Evolutionary conservation across 2,113 vertebrate species (phyloP).

Genomic region (Eira barbara): DNA sequence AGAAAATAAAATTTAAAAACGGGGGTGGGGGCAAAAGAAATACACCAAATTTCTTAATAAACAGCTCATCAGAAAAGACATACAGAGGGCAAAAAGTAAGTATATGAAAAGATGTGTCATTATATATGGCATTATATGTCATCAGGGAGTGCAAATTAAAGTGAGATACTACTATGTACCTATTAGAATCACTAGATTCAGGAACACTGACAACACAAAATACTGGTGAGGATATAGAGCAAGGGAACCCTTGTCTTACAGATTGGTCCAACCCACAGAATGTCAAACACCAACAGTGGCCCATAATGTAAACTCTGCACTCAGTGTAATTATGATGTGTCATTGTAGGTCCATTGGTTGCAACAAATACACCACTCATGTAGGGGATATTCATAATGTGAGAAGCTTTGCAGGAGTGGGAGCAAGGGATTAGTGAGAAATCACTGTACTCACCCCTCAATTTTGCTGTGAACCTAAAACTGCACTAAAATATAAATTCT

Average conservation of each 20-base stretch:
- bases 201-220: not conserved
- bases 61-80: not conserved
- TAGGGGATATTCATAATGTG: not conserved
- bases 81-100: not conserved
- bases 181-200: not conserved
- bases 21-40: too few species aligned
- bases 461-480: not conserved
- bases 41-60: not conserved
- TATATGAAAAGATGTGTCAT: not conserved
- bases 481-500: not conserved
- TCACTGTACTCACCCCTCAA: not conserved
- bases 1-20: too few species aligned
- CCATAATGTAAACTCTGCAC: not conserved
- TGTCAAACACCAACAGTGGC: not conserved
- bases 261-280: not conserved
- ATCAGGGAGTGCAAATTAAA: not conserved
- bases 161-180: not conserved
- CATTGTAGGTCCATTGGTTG: not conserved
- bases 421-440: not conserved
- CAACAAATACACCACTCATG: not conserved
- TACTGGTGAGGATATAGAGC: not conserved
- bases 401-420: not conserved
- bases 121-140: not conserved
- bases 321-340: not conserved
- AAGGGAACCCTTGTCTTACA: not conserved